Percentiles rank a stretch among this genome's conserved stretches.
phyloP scores from a whole-genome alignment of 2,113 vertebrate species.

The Boleophthalmus pectinirostris region DNA sequence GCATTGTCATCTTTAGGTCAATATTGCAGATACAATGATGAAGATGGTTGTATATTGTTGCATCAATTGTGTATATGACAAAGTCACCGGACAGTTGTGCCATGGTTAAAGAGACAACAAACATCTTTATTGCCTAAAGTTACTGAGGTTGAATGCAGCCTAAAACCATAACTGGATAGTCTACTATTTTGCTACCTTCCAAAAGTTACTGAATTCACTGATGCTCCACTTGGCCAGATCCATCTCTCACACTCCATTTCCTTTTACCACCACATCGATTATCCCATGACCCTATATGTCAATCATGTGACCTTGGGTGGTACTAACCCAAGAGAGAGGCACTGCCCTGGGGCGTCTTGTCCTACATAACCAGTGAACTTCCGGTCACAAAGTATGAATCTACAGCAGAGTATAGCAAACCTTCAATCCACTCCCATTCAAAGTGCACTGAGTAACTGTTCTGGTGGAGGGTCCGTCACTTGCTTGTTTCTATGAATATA shows the following conservation, averaged over 20 bases:
- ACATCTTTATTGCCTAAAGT: not conserved
- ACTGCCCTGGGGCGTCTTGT: not conserved
- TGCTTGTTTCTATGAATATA: too few species aligned
- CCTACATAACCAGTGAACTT: slow-evolving; percentile 14
- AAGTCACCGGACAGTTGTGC: too few species aligned
- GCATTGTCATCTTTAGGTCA: too few species aligned
- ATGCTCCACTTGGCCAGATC: not conserved
- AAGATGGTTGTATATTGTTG: too few species aligned
- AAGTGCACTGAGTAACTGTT: not conserved
- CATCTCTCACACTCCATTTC: slow-evolving; percentile 1
- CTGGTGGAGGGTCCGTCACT: too few species aligned
- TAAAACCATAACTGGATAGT: not conserved
- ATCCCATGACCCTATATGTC: not conserved
- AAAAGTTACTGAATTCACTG: not conserved
- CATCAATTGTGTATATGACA: too few species aligned
- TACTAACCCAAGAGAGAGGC: not conserved
- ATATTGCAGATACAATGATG: too few species aligned
- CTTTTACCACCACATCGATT: slow-evolving; percentile 5
- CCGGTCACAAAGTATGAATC: not conserved
- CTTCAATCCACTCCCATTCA: slow-evolving; percentile 11
- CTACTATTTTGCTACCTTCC: not conserved
- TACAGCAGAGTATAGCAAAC: slow-evolving; percentile 3
- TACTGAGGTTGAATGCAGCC: too few species aligned
- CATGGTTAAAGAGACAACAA: not conserved
- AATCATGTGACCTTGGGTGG: not conserved